Evolutionary conservation across 2,888 invertebrate genomes (phyloP), one percentile per base, ranked within the genome.

Genomic region (Orthosia gracilis): DNA sequence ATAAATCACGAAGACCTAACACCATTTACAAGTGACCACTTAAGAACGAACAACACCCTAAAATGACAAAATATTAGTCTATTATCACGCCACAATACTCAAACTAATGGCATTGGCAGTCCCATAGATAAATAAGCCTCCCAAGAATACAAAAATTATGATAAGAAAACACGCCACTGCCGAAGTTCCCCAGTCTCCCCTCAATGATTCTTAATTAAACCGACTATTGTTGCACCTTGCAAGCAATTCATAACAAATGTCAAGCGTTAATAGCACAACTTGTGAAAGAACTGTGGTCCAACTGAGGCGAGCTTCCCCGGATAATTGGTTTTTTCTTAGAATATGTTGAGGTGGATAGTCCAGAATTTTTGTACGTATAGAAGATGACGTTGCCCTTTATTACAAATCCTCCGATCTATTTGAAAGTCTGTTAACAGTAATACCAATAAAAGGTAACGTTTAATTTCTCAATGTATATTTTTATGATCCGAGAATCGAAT

Each of bases 201-300:
- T 86, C 89, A 88, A 91, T 92, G 88, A 91, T 90, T 92, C 93
- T 94, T 94, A 94, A 94, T 94, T 93, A 94, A 92, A 90, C 82
- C 85, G 78, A 90, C 91, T 85, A 91, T 94, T 95, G 94, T 95
- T 94, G 94, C 93, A 94, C 91, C 92, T 93, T 91, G 90, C 92
- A 89, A 82, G 89, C 91, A 88, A 93, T 94, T 94, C 92, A 93
- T 94, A 94, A 93, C 93, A 91, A 93, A 90, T 92, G 93, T 89
- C 92, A 91, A 89, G 87, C 89, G 91, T 89, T 94, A 93, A 93
- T 92, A 91, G 91, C 88, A 85, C 75, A 92, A 93, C 90, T 94
- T 92, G 90, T 86, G 89, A 88, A 91, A 90, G 86, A 89, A 88
- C 88, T 84, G 88, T 85, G 88, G 88, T 86, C 88, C 86, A 86